Conservation (phyloP, 1,140 invertebrate species). For the Maniola jurtina region DNA sequence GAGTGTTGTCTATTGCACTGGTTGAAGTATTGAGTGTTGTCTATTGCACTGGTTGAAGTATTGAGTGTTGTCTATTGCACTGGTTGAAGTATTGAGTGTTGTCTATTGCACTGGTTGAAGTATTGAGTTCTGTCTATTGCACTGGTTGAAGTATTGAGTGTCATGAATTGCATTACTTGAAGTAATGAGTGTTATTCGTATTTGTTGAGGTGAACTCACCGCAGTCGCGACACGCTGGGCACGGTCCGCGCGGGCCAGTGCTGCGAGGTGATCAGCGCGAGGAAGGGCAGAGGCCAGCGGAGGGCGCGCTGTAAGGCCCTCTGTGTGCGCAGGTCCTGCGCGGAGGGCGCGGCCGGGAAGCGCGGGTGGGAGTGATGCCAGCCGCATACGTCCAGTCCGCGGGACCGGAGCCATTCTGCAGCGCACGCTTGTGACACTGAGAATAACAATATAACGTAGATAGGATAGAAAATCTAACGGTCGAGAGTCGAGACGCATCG, state of each 20-base stretch:
- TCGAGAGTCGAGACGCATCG: too few species aligned
- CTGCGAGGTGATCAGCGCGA: conserved; percentile 67
- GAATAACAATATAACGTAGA: neutral
- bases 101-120: too few species aligned
- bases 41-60: too few species aligned
- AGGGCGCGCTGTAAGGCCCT: conserved; percentile 56
- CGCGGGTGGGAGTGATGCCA: conserved; percentile 76
- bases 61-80: too few species aligned
- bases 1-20: too few species aligned
- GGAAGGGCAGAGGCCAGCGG: conserved; percentile 46
- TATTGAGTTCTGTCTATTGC: too few species aligned
- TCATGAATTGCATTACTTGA: neutral
- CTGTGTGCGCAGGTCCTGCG: conserved; percentile 62
- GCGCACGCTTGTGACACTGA: conserved; percentile 65
- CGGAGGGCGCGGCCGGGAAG: conserved; percentile 64
- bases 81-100: too few species aligned
- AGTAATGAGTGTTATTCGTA: neutral
- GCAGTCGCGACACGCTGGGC: conserved; percentile 39
- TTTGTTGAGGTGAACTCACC: neutral
- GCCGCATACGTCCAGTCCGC: conserved; percentile 42
- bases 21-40: too few species aligned
- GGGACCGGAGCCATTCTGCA: conserved; percentile 43
- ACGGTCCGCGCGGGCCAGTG: conserved; percentile 59
- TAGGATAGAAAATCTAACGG: too few species aligned
- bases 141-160: too few species aligned